A percentile compares a stretch with the other conserved stretches of the same genome.
phyloP scores from a whole-genome alignment of 1,140 invertebrate genomes.

The Hypsibius dujardini region DNA sequence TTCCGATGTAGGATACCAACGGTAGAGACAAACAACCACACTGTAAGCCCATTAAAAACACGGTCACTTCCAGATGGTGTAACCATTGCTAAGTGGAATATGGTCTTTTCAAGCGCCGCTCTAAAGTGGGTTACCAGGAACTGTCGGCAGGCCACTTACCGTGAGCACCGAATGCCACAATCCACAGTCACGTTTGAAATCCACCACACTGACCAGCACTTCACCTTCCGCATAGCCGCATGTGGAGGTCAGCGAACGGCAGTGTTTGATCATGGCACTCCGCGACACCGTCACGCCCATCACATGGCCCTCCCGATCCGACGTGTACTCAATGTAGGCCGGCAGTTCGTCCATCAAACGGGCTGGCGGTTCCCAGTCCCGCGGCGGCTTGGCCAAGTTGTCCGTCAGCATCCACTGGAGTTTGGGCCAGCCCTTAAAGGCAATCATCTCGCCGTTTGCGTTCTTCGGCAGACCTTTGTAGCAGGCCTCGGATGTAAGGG shows the following conservation, averaged over 20 bases:
- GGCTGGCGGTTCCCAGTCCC: constrained; percentile 81
- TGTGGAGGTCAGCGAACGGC: constrained; percentile 76
- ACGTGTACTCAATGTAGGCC: constrained; percentile 93
- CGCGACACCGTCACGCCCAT: constrained; percentile 84
- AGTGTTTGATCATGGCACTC: constrained; percentile 79
- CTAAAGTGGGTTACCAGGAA: constrained; percentile 6
- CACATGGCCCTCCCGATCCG: constrained; percentile 87
- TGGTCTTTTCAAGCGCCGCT: no score
- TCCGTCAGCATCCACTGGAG: constrained; percentile 93
- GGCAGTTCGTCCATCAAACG: constrained; percentile 75
- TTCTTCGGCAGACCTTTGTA: constrained; percentile 87
- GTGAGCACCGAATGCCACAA: constrained; percentile 91
- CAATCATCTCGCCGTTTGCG: constrained; percentile 72
- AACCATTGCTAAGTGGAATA: background rate
- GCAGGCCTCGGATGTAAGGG: constrained; percentile 92
- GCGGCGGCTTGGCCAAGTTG: constrained; percentile 77
- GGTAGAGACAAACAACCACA: no score
- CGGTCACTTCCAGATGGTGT: background rate
- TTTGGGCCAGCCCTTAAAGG: constrained; percentile 86
- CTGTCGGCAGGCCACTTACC: constrained; percentile 33
- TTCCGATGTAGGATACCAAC: no score
- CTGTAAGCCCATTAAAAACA: no score
- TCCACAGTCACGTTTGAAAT: constrained; percentile 74
- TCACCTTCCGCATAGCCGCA: constrained; percentile 88
- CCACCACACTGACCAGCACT: constrained; percentile 88